Base-by-base conservation (phyloP, 2,888 invertebrate species). In the Idaea aversata region DNA sequence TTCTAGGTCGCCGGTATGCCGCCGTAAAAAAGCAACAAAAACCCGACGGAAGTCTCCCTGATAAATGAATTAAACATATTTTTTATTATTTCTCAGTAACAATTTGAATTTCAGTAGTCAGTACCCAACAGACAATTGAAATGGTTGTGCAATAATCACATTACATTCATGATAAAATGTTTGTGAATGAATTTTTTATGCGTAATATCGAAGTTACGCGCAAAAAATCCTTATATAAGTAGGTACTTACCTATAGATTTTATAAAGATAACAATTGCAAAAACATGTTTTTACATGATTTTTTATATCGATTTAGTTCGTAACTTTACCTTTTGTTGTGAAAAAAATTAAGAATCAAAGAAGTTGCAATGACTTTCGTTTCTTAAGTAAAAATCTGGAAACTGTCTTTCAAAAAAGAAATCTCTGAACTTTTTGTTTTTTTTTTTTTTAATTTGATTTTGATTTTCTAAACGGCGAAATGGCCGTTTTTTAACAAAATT, bases 31-130 rank as follows among this genome's bases (percentile, higher is more conserved):
- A 47, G 47, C 47, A 47, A 47, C 47, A 47, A 47, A 47, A 47
- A 47, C 4, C 5, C 47, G 10, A 47, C 47, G 72, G 66, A 70
- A 68, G 68, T 64, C 34, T 63, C 6, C 13, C 3, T 61, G 61
- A 64, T 15, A 64, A 57, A 62, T 72, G 68, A 70, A 71, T 71
- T 68, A 69, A 65, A 63, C 59, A 67, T 65, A 13, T 67, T 59
- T 64, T 70, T 67, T 69, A 65, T 69, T 63, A 67, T 68, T 65
- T 66, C 66, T 61, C n/a, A 61, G 62, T 62, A 59, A 65, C 64
- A 61, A 61, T 59, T 64, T 64, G 57, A 67, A 65, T 64, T 66
- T 68, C 47, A 47, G 10, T 7, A 7, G 65, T 68, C 47, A 47
- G 47, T 47, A 7, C 47, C 10, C 47, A 13, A 47, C 7, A 47